These are phyloP conservation scores for Danio choprae DNA, from an alignment of 2,797 vertebrate species.

Conservation along the genomic window DNA sequence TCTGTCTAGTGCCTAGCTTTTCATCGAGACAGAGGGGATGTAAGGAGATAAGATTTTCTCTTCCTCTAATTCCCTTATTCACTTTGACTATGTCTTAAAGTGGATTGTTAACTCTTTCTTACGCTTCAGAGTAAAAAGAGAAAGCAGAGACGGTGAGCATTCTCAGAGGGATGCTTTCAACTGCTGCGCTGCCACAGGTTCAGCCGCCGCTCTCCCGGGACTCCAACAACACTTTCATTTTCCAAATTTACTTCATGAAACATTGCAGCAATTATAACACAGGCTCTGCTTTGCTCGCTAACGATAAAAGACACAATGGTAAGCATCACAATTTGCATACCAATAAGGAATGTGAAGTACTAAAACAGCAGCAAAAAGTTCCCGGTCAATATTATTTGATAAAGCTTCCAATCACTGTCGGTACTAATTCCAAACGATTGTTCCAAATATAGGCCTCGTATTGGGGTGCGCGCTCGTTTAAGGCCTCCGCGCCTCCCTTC, in stretches of 20 bases:
- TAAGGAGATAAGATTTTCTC: conserved; percentile 66
- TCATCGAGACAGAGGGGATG: conserved; percentile 72
- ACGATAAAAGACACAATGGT: conserved; percentile 27
- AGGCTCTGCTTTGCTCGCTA: conserved; percentile 36
- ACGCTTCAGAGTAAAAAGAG: conserved; percentile 55
- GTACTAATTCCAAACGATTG: conserved; percentile 47
- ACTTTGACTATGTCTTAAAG: conserved; percentile 65
- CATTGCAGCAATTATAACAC: conserved; percentile 49
- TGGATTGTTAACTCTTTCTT: conserved; percentile 69
- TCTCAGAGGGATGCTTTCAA: conserved; percentile 58
- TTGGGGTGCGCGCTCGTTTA: conserved; percentile 2
- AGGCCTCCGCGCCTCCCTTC: conserved; percentile 16
- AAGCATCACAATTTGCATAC: conserved; percentile 45
- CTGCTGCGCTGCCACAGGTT: conserved; percentile 58
- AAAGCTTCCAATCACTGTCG: conserved; percentile 29
- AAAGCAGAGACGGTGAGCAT: conserved; percentile 30
- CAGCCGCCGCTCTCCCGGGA: conserved; percentile 47
- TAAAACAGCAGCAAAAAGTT: conserved; percentile 35
- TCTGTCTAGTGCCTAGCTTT: conserved; percentile 67
- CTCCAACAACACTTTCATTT: conserved; percentile 48
- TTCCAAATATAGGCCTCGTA: conserved; percentile 34
- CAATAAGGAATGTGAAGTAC: conserved; percentile 36
- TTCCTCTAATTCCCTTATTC: conserved; percentile 49
- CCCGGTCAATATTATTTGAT: conserved; percentile 40
- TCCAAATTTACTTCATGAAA: conserved; percentile 55